Evolutionary conservation across 2,113 vertebrate species (phyloP).

Genomic region (Hippocampus guttulatus): DNA sequence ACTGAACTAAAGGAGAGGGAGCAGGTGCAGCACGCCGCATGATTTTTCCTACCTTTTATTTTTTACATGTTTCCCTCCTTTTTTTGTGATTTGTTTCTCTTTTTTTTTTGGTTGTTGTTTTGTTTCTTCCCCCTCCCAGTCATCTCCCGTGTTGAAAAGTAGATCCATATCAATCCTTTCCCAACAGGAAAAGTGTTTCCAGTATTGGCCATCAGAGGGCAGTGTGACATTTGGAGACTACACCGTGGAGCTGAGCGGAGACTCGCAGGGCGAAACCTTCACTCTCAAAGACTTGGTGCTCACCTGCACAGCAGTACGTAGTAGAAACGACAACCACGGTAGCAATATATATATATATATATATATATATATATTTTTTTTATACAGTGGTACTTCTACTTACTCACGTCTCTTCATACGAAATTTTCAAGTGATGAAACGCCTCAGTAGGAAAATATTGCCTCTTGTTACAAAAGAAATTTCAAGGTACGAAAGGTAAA

Average conservation of each 20-base stretch:
- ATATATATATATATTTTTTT: too few species aligned
- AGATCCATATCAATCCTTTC: slow-evolving; percentile 24
- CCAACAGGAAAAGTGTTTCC: slow-evolving; percentile 89
- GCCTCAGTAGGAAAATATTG: too few species aligned
- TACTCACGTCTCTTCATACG: too few species aligned
- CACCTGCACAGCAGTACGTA: slow-evolving; percentile 59
- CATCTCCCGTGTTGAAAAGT: neutral
- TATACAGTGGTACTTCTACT: too few species aligned
- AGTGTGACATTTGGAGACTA: slow-evolving; percentile 77
- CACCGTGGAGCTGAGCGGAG: slow-evolving; percentile 81
- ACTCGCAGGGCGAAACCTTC: slow-evolving; percentile 81
- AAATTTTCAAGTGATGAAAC: too few species aligned
- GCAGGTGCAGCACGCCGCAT: slow-evolving; percentile 70
- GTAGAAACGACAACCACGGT: neutral
- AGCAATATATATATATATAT: too few species aligned
- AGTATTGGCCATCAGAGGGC: slow-evolving; percentile 88
- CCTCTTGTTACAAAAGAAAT: too few species aligned
- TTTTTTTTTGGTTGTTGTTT: neutral
- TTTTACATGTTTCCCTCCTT: neutral
- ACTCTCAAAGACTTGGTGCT: slow-evolving; percentile 70
- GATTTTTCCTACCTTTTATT: neutral
- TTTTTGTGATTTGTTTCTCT: neutral
- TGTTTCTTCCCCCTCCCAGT: neutral
- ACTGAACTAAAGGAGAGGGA: slow-evolving; percentile 92
- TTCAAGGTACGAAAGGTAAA: too few species aligned